Conservation (phyloP, 2,113 vertebrate species). For the Dinomys branickii region DNA sequence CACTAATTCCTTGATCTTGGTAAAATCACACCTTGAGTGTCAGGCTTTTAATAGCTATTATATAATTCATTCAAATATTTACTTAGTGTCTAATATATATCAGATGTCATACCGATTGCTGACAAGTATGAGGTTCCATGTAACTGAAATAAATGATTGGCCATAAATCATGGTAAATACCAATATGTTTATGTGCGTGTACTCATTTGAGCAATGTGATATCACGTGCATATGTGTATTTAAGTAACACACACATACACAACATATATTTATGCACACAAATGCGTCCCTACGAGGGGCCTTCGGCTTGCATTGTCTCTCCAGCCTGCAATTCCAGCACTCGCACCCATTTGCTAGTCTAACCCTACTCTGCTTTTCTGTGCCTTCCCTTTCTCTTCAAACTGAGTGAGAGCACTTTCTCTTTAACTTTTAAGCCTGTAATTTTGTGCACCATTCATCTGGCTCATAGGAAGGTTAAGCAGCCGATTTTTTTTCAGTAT, state of each 20-base stretch:
- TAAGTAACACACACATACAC: background rate
- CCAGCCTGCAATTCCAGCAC: background rate
- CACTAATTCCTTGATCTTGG: background rate
- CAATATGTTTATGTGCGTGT: background rate
- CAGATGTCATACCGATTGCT: background rate
- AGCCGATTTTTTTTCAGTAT: background rate
- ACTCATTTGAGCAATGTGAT: background rate
- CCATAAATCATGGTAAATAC: background rate
- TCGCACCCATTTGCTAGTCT: background rate
- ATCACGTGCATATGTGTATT: background rate
- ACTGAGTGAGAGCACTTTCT: background rate
- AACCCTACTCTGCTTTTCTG: background rate
- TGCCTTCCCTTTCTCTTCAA: background rate
- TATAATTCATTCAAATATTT: background rate
- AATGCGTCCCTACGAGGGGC: background rate
- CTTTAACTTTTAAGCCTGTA: background rate
- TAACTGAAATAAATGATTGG: background rate
- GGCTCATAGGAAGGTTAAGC: background rate
- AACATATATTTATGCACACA: background rate
- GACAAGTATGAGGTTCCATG: background rate
- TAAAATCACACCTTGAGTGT: background rate
- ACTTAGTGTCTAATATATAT: background rate
- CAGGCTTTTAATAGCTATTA: background rate
- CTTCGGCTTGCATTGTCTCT: background rate
- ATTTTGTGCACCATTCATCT: background rate